Evolutionary conservation across 2,113 vertebrate genomes (phyloP).

Genomic region (Pelecanoides urinatrix): DNA sequence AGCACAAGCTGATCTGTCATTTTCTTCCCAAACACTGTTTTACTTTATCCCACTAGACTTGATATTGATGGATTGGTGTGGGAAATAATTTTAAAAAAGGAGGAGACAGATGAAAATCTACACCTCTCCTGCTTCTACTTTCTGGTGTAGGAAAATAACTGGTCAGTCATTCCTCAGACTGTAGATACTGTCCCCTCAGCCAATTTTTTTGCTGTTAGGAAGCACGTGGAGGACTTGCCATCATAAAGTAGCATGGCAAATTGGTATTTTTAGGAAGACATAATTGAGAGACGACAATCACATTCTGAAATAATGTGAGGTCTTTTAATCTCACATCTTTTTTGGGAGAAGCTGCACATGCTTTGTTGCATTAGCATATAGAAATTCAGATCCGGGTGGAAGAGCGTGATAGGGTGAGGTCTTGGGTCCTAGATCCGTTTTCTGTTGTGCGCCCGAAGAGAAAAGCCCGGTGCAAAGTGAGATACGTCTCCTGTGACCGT

Average conservation of each 20-base stretch:
- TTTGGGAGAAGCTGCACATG: neutral
- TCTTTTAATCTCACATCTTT: neutral
- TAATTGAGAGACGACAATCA: neutral
- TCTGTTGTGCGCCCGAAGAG: neutral
- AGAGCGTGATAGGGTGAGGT: neutral
- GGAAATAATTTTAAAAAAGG: neutral
- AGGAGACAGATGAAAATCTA: neutral
- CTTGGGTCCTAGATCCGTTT: neutral
- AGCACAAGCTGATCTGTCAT: neutral
- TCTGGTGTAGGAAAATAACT: neutral
- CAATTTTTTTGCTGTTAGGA: neutral
- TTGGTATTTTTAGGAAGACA: neutral
- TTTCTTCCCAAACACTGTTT: neutral
- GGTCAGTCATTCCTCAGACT: neutral
- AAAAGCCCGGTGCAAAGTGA: neutral
- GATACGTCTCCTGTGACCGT: neutral
- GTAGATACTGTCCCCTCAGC: neutral
- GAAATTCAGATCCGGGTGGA: fast-evolving
- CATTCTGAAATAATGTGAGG: neutral
- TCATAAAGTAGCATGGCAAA: neutral
- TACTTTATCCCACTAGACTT: neutral
- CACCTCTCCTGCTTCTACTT: neutral
- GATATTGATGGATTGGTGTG: neutral
- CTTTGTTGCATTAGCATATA: neutral
- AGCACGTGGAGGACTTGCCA: neutral